Percentiles rank a stretch among this genome's conserved stretches.
These are phyloP conservation scores for Anguilla marmorata DNA, from an alignment of 2,797 vertebrate species.

Conservation along the genomic window DNA sequence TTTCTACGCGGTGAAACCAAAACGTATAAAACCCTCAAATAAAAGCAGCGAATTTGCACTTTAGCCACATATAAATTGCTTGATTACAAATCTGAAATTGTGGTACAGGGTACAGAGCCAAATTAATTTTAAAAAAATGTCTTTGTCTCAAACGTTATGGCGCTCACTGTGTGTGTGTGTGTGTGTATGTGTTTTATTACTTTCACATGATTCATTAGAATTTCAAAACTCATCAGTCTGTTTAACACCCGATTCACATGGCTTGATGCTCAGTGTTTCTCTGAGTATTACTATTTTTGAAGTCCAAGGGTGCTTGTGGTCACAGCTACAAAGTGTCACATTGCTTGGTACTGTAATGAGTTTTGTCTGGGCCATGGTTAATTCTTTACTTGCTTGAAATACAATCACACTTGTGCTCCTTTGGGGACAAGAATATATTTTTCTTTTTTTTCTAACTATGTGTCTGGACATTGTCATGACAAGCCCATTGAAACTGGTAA, in stretches of 20 bases:
- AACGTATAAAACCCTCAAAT: too few species aligned
- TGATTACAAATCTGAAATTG: too few species aligned
- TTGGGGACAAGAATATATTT: background rate
- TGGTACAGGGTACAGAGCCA: too few species aligned
- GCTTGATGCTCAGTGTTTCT: background rate
- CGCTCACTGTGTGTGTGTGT: background rate
- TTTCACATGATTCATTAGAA: background rate
- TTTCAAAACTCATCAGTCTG: background rate
- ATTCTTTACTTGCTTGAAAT: background rate
- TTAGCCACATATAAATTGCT: too few species aligned
- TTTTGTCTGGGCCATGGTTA: background rate
- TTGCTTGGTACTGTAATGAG: too few species aligned
- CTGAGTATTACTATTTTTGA: background rate
- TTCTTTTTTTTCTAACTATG: background rate
- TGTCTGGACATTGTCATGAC: background rate
- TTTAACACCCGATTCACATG: background rate
- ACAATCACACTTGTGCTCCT: background rate
- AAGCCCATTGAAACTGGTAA: background rate
- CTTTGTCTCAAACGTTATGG: too few species aligned
- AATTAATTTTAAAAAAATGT: too few species aligned
- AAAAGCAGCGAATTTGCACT: too few species aligned
- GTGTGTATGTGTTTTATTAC: constrained; percentile 27
- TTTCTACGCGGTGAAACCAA: too few species aligned
- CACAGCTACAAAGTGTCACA: background rate
- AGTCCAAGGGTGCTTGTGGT: background rate